A percentile compares a stretch with the other conserved stretches of the same genome.
Evolutionary conservation across 1,140 invertebrate genomes (phyloP).

Genomic region (Lasioglossum baleicum): DNA sequence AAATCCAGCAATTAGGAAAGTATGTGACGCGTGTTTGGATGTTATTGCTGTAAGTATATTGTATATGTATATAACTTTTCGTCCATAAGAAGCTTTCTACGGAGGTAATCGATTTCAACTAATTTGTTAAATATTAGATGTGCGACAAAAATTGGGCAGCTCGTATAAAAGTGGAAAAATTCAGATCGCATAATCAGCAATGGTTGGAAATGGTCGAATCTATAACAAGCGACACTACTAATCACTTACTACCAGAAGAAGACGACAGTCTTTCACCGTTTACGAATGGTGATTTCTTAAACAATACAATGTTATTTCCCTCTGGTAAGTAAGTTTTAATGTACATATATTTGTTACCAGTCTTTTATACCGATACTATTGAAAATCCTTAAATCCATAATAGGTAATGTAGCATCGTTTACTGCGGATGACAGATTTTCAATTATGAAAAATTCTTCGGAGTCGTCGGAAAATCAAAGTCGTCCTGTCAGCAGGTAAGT

Average conservation of each 20-base stretch:
- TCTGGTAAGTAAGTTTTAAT: slow-evolving; percentile 78
- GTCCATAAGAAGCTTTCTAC: slow-evolving; percentile 2
- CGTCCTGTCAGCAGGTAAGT: slow-evolving; percentile 78
- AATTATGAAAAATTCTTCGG: slow-evolving; percentile 75
- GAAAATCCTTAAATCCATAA: slow-evolving; percentile 28
- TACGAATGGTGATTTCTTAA: slow-evolving; percentile 86
- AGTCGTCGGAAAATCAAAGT: slow-evolving; percentile 78
- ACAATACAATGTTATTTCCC: slow-evolving; percentile 84
- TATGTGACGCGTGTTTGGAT: slow-evolving; percentile 95
- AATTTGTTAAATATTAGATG: slow-evolving; percentile 80
- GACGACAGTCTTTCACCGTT: slow-evolving; percentile 86
- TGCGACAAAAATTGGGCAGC: slow-evolving; percentile 94
- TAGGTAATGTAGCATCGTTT: slow-evolving; percentile 75
- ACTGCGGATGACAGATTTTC: slow-evolving; percentile 78
- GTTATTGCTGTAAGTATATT: slow-evolving; percentile 88
- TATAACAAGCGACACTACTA: slow-evolving; percentile 80
- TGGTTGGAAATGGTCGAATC: slow-evolving; percentile 98
- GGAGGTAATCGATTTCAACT: slow-evolving; percentile 17
- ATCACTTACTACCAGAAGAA: slow-evolving; percentile 81
- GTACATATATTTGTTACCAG: slow-evolving; percentile 10
- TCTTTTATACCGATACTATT: neutral
- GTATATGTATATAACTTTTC: slow-evolving; percentile 14
- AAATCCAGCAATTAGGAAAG: slow-evolving; percentile 94
- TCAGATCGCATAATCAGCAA: slow-evolving; percentile 97
- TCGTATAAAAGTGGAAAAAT: slow-evolving; percentile 96